Evolutionary conservation across 1,140 invertebrate species (phyloP), one percentile per base, ranked within the genome.

Genomic region (Tetraneura akinire): DNA sequence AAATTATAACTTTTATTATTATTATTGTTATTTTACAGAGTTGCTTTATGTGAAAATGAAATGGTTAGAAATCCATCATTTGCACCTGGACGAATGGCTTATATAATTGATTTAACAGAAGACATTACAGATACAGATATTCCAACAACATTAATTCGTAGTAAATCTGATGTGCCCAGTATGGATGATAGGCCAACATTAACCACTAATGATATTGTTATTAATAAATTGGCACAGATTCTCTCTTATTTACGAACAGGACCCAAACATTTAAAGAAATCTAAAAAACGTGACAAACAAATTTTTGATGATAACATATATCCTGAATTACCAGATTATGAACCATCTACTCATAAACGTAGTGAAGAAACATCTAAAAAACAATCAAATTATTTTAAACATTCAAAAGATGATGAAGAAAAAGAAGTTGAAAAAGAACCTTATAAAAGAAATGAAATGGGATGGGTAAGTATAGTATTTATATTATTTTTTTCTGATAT

Each of bases 221-320:
- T 99, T 73, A 97, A 98, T 85, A 99, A 99, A 86, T 85, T 99
- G 10, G 95, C 96, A 0, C 96, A 99, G 86, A 98, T 99, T 85
- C 88, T 99, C 45, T 96, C 95, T 0, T 98, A 99, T 83, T 86
- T 99, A 14, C 87, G 97, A 4, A 92, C 94, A 82, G 93, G 93
- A 29, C 90, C 87, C 10, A 88, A 92, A 60, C 91, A 92, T 82
- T 90, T 89, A 32, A 94, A 93, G 83, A 95, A 95, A 83, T 88
- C 90, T 14, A 94, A 93, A 84, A 92, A 91, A 82, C 90, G 90
- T 57, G 91, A 91, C 83, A 90, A 90, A 80, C 76, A 84, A 82
- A 66, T 83, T 76, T 64, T 51, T 47, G 92, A 93, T 53, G 93
- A 95, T 60, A 93, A 91, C 73, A 99, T 99, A 82, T 99, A 97